Conservation (phyloP, 1,140 invertebrate species). For the Drosophila watanabei region DNA sequence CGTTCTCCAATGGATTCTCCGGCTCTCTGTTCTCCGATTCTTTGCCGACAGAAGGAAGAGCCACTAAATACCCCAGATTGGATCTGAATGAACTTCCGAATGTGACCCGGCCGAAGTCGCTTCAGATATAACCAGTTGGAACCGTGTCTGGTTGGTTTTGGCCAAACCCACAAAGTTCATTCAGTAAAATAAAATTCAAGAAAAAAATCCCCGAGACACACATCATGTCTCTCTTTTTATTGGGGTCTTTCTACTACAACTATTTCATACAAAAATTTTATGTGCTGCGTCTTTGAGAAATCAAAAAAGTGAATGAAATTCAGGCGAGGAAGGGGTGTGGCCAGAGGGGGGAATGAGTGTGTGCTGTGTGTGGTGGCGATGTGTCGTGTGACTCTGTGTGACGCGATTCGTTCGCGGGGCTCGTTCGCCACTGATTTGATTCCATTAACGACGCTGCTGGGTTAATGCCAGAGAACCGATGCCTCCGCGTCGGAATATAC, state of each 20-base stretch:
- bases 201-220: conserved; percentile 16
- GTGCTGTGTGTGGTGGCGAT: conserved; percentile 25
- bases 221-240: conserved; percentile 18
- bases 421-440: conserved; percentile 67
- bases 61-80: conserved; percentile 35
- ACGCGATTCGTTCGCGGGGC: conserved; percentile 55
- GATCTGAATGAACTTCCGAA: conserved; percentile 57
- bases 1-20: too few species aligned
- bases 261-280: conserved; percentile 39
- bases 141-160: conserved; percentile 53
- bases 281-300: conserved; percentile 35
- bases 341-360: background rate
- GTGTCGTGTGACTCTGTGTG: conserved; percentile 67
- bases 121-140: conserved; percentile 64
- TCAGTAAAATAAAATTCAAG: conserved; percentile 46
- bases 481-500: conserved; percentile 5
- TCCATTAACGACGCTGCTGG: conserved; percentile 57
- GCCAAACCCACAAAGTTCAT: conserved; percentile 57
- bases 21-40: background rate
- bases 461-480: conserved; percentile 35
- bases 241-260: conserved; percentile 68
- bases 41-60: conserved; percentile 12
- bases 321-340: conserved; percentile 2
- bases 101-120: conserved; percentile 14
- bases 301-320: conserved; percentile 47